Evolutionary conservation across 2,888 invertebrate species (phyloP).

Genomic region (Mimachlamys varia): DNA sequence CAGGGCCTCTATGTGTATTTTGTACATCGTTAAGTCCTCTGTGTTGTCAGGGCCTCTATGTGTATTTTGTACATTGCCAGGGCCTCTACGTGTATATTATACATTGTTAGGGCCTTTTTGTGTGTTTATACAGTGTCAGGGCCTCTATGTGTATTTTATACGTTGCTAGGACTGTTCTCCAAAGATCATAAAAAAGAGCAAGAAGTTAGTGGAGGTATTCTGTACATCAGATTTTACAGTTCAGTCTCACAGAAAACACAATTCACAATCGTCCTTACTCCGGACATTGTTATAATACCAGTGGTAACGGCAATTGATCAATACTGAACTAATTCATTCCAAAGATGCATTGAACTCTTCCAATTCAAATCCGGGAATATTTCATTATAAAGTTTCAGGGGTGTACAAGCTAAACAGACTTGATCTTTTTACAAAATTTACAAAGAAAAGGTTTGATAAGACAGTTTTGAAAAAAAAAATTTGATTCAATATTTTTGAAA

Average conservation of each 20-base stretch:
- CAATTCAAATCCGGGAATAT: too few species aligned
- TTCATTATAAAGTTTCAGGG: too few species aligned
- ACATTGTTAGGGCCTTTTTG: background rate
- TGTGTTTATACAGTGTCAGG: background rate
- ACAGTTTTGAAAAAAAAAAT: too few species aligned
- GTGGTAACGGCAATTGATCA: too few species aligned
- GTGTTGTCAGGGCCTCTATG: background rate
- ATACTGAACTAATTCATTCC: too few species aligned
- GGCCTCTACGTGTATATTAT: background rate
- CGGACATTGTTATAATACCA: background rate
- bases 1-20: conserved; percentile 15
- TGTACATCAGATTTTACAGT: background rate
- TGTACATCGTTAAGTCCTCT: background rate
- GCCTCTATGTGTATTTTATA: background rate
- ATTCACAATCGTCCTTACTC: background rate
- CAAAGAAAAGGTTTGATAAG: too few species aligned
- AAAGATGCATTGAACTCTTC: too few species aligned
- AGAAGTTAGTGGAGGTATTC: conserved; percentile 37
- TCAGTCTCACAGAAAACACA: background rate
- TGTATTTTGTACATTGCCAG: background rate
- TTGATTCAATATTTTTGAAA: too few species aligned
- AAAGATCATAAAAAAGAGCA: conserved; percentile 9
- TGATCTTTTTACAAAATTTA: too few species aligned
- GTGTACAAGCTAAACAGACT: too few species aligned
- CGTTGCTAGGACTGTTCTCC: background rate